Evolutionary conservation across 2,113 vertebrate species (phyloP), one percentile per base, ranked within the genome.

Genomic region (Toxotes chatareus): DNA sequence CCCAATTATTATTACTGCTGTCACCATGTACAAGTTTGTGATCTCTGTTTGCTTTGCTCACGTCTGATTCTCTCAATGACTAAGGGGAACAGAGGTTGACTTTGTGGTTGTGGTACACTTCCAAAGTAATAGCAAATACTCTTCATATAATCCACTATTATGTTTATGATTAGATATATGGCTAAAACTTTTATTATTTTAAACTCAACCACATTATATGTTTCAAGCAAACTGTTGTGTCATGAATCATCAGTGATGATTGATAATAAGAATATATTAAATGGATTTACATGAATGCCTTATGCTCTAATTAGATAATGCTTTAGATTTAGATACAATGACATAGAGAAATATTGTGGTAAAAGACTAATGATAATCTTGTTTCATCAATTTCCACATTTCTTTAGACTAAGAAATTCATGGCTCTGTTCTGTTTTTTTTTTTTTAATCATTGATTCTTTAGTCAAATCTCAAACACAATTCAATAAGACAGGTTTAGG

Each of bases 281-380:
- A 80, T 71, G 19, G 14, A 78, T 83, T 76, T 60, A 62, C 44
- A 79, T 47, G 40, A 34, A 63, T 84, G 19, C 7, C 56, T 72
- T 53, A 42, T 19, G 13, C 13, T 61, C 59, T 63, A 36, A 55
- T 61, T 38, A 47, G 13, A 76, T 38, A 70, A 70, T 40, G 55
- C 42, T 31, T 64, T 56, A 10, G 10, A 47, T 61, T 61, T 70
- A 53, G 12, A 82, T 21, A 67, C 1, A 11, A 59, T 65, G 4
- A 69, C 63, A 32, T 59, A 44, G 65, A 78, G 36, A 71, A 40
- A 47, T 61, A 59, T 19, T 36, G n/a, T 46, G 46, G 44, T 32
- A 42, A 68, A 72, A 76, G 21, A 17, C 5, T 27, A 34, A 64
- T 46, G 5, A 21, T 36, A 10, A 69, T 68, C 10, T 47, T 51